Percentiles rank a stretch among this genome's conserved stretches.
phyloP scores from a whole-genome alignment of 2,888 invertebrate genomes.

The Gryllus longicercus region DNA sequence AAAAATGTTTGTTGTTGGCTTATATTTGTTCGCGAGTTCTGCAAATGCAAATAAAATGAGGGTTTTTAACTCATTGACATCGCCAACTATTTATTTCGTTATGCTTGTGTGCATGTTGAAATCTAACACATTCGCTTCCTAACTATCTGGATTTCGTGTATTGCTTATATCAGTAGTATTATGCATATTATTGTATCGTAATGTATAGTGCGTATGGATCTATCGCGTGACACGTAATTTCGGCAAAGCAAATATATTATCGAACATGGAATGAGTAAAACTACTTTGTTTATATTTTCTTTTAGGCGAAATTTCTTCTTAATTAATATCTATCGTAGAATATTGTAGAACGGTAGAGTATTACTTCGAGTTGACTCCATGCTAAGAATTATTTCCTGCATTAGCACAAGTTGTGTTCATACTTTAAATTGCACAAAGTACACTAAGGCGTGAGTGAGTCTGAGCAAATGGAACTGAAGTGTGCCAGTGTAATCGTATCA shows the following conservation, averaged over 20 bases:
- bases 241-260: background rate
- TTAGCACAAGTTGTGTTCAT: background rate
- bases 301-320: conserved; percentile 2
- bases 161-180: background rate
- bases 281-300: background rate
- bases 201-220: background rate
- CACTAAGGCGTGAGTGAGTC: background rate
- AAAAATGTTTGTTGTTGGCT: no score
- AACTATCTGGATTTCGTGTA: background rate
- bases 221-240: background rate
- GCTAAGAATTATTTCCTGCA: background rate
- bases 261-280: background rate
- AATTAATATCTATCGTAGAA: conserved; percentile 2
- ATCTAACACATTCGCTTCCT: background rate
- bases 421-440: background rate
- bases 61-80: no score
- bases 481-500: background rate
- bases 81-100: no score
- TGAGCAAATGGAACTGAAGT: background rate
- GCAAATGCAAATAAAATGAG: no score
- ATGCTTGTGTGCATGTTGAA: background rate
- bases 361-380: background rate
- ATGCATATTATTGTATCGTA: background rate
- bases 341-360: background rate
- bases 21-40: no score